Evolutionary conservation across 2,888 invertebrate species (phyloP), one percentile per base, ranked within the genome.

Genomic region (Calameuta filiformis): DNA sequence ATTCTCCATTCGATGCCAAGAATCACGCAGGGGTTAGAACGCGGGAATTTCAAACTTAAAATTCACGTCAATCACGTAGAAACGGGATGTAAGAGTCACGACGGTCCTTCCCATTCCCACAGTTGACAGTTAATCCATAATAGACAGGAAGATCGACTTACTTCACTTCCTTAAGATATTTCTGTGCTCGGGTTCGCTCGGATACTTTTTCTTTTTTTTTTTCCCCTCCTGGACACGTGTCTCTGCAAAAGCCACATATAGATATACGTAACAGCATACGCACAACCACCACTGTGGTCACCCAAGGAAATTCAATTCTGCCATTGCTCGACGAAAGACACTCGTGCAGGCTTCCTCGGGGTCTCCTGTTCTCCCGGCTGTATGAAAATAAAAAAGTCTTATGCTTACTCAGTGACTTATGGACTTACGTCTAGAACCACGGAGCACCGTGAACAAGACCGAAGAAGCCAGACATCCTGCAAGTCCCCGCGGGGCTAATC

Each of bases 401-500:
- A 88, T 85, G 86, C 85, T 89, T 89, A 90, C 89, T 89, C 89
- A 90, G 87, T 84, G 88, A 85, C 84, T 87, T 89, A 86, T 80
- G 81, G 82, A 83, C 84, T 85, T 85, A 83, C 81, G 81, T 83
- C 83, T 79, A 79, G 23, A 56, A 23, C 56, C 56, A 56, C 56
- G 23, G 23, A 56, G 56, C 23, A 1, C 81, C 79, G 76, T 69
- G 33, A 9, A 56, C 73, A 81, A 80, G 77, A 80, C 80, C 79
- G 86, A 86, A 85, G 90, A 90, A 90, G 90, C 90, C 90, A 90
- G 90, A 90, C 90, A 89, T 89, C 87, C 86, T 86, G 87, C 87
- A 86, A 87, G 85, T 85, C 84, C 84, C 86, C 86, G 84, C 84
- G 23, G 85, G 84, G 90, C 89, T 90, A 90, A 90, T 90, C 90